Conservation (phyloP, 2,888 invertebrate genomes). For the Sminthurides aquaticus region DNA sequence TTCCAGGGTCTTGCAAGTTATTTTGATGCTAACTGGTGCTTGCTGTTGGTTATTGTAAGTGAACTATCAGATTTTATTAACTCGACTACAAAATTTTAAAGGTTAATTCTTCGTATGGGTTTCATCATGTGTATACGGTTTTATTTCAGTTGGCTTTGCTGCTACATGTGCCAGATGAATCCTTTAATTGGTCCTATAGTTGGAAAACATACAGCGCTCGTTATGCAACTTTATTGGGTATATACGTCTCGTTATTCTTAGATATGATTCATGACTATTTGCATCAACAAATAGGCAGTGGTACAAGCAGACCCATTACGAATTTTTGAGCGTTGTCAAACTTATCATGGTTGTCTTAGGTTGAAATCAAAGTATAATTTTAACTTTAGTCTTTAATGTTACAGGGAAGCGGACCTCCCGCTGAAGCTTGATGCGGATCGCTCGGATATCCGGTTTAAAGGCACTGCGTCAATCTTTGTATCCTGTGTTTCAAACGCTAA, state of each 20-base stretch:
- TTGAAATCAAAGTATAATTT: slow-evolving; percentile 1
- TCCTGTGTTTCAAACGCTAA: too few species aligned
- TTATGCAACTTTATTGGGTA: slow-evolving; percentile 77
- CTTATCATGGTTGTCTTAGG: too few species aligned
- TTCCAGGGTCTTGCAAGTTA: slow-evolving; percentile 69
- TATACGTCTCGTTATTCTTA: slow-evolving; percentile 45
- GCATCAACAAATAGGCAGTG: not conserved
- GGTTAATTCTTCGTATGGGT: too few species aligned
- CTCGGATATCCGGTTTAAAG: too few species aligned
- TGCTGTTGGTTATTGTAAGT: slow-evolving; percentile 89
- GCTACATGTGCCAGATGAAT: slow-evolving; percentile 89
- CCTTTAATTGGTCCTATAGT: slow-evolving; percentile 79
- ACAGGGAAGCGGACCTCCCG: slow-evolving; percentile 20
- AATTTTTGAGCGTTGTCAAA: too few species aligned
- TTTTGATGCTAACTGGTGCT: slow-evolving; percentile 75
- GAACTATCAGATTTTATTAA: slow-evolving; percentile 3
- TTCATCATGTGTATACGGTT: too few species aligned
- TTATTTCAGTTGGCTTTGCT: slow-evolving; percentile 78
- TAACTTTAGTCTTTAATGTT: slow-evolving; percentile 7
- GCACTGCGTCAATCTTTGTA: too few species aligned
- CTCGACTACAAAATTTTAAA: not conserved
- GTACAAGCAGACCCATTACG: too few species aligned
- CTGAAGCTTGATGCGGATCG: too few species aligned
- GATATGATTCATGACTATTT: not conserved
- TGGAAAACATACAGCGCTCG: slow-evolving; percentile 59